A percentile compares a stretch with the other conserved stretches of the same genome.
These are phyloP conservation scores for Haliclona indistincta DNA, from an alignment of 37 sponge, comb jelly and placozoan species.

Conservation along the genomic window DNA sequence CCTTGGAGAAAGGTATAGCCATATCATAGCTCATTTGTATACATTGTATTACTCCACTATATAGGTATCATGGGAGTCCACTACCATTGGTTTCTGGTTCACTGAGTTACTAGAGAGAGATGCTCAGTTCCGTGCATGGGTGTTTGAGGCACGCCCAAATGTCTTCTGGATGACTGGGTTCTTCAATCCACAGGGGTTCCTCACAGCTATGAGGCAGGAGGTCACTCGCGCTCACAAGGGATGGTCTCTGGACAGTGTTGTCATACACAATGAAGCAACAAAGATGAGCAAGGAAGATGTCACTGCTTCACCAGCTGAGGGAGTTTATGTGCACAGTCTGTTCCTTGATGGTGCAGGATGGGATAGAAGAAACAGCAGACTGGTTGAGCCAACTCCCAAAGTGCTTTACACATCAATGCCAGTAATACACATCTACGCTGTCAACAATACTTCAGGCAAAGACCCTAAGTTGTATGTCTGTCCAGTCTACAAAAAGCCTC, in stretches of 20 bases:
- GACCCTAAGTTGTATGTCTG: constrained; percentile 94
- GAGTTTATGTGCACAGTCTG: constrained; percentile 96
- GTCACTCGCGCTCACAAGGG: constrained; percentile 99
- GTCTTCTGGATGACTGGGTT: constrained; percentile 99
- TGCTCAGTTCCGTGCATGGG: constrained; percentile 93
- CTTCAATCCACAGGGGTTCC: constrained; percentile 99
- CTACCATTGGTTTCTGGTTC: constrained; percentile 99
- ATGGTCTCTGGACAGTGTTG: constrained; percentile 98
- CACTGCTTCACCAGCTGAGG: constrained; percentile 86
- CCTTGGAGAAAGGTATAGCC: constrained; percentile 84
- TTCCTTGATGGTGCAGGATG: constrained; percentile 98
- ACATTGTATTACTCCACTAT: neutral
- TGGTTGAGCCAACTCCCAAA: constrained; percentile 90
- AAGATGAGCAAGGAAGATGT: constrained; percentile 91
- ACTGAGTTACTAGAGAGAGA: constrained; percentile 98
- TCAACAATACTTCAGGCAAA: constrained; percentile 53
- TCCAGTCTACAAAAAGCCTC: constrained; percentile 99
- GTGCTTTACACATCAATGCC: constrained; percentile 90
- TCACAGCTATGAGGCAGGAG: constrained; percentile 99
- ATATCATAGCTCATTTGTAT: neutral
- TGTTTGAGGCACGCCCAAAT: constrained; percentile 89
- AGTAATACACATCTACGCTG: constrained; percentile 91
- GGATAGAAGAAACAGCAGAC: constrained; percentile 80
- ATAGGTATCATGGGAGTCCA: constrained; percentile 96
- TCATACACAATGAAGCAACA: constrained; percentile 95